Percentiles rank a stretch among this genome's conserved stretches.
These are phyloP conservation scores for Troglohyphantes excavatus DNA, from an alignment of 2,888 invertebrate species.

Conservation along the genomic window DNA sequence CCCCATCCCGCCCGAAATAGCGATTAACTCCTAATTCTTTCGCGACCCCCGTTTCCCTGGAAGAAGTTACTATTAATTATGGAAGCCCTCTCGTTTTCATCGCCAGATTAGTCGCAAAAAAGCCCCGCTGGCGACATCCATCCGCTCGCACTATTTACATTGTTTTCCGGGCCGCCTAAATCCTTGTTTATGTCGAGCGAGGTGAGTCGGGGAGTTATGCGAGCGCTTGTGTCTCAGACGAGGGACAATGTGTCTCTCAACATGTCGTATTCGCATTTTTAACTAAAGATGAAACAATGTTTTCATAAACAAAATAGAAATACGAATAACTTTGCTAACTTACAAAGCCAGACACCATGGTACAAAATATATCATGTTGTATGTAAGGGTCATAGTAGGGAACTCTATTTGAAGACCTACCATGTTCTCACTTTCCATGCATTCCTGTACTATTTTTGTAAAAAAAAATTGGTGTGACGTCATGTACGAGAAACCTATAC, in stretches of 20 bases:
- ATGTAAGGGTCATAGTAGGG: no score
- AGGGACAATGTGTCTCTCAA: neutral
- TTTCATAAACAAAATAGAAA: no score
- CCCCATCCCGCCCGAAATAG: constrained; percentile 72
- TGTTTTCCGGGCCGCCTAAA: constrained; percentile 1
- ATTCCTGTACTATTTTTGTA: no score
- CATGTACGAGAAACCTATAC: no score
- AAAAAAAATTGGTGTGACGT: no score
- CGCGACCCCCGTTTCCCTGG: constrained; percentile 50
- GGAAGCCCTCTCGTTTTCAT: constrained; percentile 33
- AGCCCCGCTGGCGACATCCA: constrained; percentile 41
- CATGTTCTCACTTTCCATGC: no score
- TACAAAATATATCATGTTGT: no score
- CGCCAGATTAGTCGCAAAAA: constrained; percentile 68
- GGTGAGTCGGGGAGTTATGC: neutral
- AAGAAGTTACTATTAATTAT: constrained; percentile 47
- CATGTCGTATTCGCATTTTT: neutral
- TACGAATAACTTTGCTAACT: no score
- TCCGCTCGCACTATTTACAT: constrained; percentile 48
- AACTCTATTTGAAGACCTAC: no score
- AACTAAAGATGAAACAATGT: no score
- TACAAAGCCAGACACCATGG: no score
- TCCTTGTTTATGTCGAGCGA: constrained; percentile 42
- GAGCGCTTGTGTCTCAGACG: neutral
- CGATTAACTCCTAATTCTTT: constrained; percentile 78